Evolutionary conservation across 35 echinoderm and acorn worm genomes (phyloP), one percentile per base, ranked within the genome.

Genomic region (Apostichopus parvimensis): DNA sequence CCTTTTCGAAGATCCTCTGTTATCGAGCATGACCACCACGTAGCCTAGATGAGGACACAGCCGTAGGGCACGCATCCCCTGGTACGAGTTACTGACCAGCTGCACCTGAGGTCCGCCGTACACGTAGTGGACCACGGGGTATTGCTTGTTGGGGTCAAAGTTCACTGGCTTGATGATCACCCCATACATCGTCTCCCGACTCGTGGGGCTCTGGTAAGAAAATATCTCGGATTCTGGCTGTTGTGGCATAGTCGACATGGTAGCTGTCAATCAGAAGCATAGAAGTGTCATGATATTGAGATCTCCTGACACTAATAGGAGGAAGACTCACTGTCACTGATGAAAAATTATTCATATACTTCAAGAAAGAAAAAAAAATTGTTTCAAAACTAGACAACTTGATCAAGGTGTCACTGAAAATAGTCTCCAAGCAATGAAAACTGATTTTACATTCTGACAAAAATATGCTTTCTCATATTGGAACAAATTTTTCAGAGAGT

Each of bases 71-170:
- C 95, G 91, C 54, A 99, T 93, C 17, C 97, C 97, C 68, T 95
- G 95, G 92, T 93, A 99, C 45, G 97, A 91, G 54, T 96, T 99
- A 62, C 95, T 94, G 24, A 99, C 97, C 57, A 99, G 92, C 80
- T 99, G 97, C 15, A 99, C 95, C 95, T 99, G 97, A 4, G 97
- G 97, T 15, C 97, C 97, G 77, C 97, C 97, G 78, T 99, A 99
- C 26, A 99, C 97, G 93, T 96, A 99, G 13, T 94, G 94, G 9
- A 99, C 95, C 25, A 95, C 94, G 54, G 97, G 97, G 77, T 99
- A 96, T 13, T 92, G 91, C 54, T 81, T 94, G 88, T 75, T 91
- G 26, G 94, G 92, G 62, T 99, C 97, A 66, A 94, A 75, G 79
- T 92, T 93, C 59, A 94, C 93, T 9, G 97, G 97, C 55, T 93